phyloP scores from a whole-genome alignment of 2,113 vertebrate genomes.

The Symphodus melops region DNA sequence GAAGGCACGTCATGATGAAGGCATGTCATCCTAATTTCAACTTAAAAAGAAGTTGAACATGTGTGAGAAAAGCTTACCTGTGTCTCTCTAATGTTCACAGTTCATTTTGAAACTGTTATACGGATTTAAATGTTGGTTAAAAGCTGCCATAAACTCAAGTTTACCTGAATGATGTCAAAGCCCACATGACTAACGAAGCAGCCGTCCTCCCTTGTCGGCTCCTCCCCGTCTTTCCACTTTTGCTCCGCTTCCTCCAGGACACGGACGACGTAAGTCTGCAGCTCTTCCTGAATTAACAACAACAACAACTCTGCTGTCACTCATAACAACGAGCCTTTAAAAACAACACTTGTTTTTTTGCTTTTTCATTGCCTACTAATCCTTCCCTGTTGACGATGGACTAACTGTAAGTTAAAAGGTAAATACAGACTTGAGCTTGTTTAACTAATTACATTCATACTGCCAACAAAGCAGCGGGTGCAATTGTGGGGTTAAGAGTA shows the following conservation, averaged over 20 bases:
- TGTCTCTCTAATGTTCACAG: background rate
- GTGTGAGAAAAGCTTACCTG: no score
- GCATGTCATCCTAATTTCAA: no score
- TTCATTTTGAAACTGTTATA: no score
- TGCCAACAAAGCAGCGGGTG: no score
- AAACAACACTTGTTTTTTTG: no score
- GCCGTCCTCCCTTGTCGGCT: slow-evolving; percentile 79
- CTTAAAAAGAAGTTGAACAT: no score
- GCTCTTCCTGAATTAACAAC: slow-evolving; percentile 41
- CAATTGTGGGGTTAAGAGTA: no score
- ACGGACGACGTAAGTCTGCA: slow-evolving; percentile 66
- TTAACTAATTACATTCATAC: no score
- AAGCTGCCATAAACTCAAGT: background rate
- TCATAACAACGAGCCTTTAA: background rate
- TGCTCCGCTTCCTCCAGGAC: slow-evolving; percentile 81
- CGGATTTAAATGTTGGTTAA: background rate
- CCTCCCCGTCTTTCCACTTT: slow-evolving; percentile 79
- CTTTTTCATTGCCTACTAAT: background rate
- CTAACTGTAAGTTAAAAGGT: no score
- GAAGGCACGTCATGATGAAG: no score
- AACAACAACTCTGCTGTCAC: background rate
- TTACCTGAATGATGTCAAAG: slow-evolving; percentile 91
- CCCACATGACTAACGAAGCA: slow-evolving; percentile 85
- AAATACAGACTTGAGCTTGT: no score
- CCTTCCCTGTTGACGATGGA: no score